Base-by-base conservation (phyloP, 2,797 vertebrate genomes). In the Microchirus variegatus region DNA sequence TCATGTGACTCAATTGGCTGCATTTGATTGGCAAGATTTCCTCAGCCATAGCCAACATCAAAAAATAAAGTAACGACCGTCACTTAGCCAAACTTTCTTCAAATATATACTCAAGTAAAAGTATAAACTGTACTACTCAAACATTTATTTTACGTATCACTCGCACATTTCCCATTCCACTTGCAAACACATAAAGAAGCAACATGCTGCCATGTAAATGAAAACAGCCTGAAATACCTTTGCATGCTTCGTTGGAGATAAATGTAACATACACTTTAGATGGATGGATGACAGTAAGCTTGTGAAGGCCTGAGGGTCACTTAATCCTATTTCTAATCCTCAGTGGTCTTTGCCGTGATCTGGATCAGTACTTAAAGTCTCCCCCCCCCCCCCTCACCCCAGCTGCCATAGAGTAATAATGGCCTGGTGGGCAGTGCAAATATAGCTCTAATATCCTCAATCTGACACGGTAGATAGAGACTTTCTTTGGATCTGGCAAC, bases 151-250 rank as follows among this genome's bases (percentile, higher is more conserved):
- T 38, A 54, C 75, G 35, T 14, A 11, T 67, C 13, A 37, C 22
- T 49, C 12, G 10, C 49, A 38, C 44, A 50, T 68, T 63, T 50
- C 44, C 19, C 19, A 26, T 67, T 56, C 26, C 12, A 19, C 60
- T 50, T 73, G 3, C 37, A 53, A 17, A 47, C 52, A 41, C 54
- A 36, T 19, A n/a, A 7, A 53, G 38, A 67, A 15, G 43, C 16
- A 63, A 62, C 15, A 26, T 37, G 52, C 40, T 26, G 13, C 11
- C 36, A 66, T 56, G 46, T 26, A 59, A 70, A 77, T 58, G 46
- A 46, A 10, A 19, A 45, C n/a, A 44, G 44, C 60, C 70, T n/a
- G 77, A 95, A 93, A 95, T 92, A 64, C 93, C 94, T 3, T 89
- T 93, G 2, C 88, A 94, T 76, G 91, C 70, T 93, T 91, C 1